Percentiles rank a stretch among this genome's conserved stretches.
These are phyloP conservation scores for Diarsia rubi DNA, from an alignment of 2,888 invertebrate species.

Conservation along the genomic window DNA sequence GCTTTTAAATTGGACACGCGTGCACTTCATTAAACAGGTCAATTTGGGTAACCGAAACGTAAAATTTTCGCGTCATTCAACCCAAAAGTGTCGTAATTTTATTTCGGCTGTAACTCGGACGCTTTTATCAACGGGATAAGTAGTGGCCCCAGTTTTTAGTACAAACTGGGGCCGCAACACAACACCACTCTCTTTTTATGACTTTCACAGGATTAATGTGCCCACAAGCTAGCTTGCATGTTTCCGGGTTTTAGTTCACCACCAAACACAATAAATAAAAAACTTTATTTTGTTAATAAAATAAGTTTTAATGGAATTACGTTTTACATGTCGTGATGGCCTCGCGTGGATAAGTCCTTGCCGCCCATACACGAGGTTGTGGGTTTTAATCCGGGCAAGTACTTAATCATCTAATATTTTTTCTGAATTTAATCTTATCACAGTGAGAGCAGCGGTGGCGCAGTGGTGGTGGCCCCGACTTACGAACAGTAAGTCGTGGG, in stretches of 20 bases:
- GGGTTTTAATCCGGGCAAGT: background rate
- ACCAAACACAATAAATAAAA: background rate
- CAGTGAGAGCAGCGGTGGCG: too few relatives aligned
- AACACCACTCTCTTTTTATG: constrained; percentile 30
- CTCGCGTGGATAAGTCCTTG: background rate
- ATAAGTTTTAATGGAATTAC: background rate
- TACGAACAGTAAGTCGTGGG: too few relatives aligned
- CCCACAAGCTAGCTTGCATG: background rate
- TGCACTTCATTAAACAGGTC: constrained; percentile 37
- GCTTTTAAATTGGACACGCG: constrained; percentile 12
- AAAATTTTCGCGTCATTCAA: constrained; percentile 36
- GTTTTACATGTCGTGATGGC: background rate
- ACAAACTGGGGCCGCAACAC: constrained; percentile 9
- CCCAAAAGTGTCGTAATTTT: constrained; percentile 33
- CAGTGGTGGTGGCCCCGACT: too few relatives aligned
- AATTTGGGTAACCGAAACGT: constrained; percentile 25
- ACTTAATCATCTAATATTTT: background rate
- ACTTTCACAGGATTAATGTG: constrained; percentile 5
- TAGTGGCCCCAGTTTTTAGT: constrained; percentile 25
- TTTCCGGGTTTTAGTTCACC: constrained; percentile 9
- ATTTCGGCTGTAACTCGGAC: constrained; percentile 18
- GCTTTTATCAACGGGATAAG: constrained; percentile 19
- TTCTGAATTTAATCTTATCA: background rate
- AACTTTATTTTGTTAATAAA: background rate
- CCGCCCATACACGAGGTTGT: background rate